phyloP scores from a whole-genome alignment of 1,140 invertebrate species.

The Metopolophium dirhodum region DNA sequence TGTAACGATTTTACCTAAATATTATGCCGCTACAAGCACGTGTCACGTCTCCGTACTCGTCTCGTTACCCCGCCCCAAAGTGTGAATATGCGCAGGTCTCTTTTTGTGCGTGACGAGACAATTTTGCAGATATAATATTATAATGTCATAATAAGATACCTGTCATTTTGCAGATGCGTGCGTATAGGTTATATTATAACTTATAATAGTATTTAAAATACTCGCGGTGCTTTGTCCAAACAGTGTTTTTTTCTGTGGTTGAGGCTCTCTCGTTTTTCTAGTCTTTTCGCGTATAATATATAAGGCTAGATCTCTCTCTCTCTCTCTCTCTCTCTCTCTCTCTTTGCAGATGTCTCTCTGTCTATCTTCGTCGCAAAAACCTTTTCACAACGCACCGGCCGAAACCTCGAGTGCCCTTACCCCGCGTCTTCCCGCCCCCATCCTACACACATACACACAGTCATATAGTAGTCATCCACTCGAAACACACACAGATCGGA shows the following conservation, averaged over 20 bases:
- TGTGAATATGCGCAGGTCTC: too few relatives aligned
- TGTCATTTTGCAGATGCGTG: background rate
- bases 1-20: too few relatives aligned
- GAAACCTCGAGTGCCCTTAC: slow-evolving; percentile 16
- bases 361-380: slow-evolving; percentile 1
- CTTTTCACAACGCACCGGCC: slow-evolving; percentile 15
- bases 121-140: too few relatives aligned
- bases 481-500: background rate
- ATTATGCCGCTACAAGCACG: too few relatives aligned
- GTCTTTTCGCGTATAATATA: background rate
- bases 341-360: background rate
- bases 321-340: background rate
- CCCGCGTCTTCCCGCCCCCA: background rate
- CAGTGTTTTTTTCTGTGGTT: background rate
- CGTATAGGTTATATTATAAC: background rate
- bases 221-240: background rate
- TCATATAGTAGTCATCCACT: background rate
- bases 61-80: too few relatives aligned
- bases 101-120: too few relatives aligned
- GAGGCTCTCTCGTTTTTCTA: background rate
- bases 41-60: too few relatives aligned
- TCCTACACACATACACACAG: background rate
- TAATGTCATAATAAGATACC: too few relatives aligned
- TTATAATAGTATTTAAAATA: background rate
- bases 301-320: background rate